Evolutionary conservation across 1,140 invertebrate genomes (phyloP).

Genomic region (Scaptomyza hsui): DNA sequence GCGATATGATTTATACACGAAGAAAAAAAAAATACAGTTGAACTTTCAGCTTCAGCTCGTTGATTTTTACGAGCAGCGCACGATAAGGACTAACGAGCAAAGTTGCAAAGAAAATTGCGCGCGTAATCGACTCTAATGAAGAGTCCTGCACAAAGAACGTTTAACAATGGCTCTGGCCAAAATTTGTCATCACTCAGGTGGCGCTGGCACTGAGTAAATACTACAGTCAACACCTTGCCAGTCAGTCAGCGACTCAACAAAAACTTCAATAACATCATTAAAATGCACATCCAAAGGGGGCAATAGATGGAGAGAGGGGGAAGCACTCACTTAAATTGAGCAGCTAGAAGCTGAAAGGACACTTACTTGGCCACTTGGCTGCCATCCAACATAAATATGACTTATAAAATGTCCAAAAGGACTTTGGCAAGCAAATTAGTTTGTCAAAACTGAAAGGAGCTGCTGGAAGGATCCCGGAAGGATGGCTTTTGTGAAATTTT

Average conservation of each 20-base stretch:
- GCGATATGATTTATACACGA: conserved; percentile 38
- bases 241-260: conserved; percentile 14
- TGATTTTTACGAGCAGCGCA: conserved; percentile 33
- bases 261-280: conserved; percentile 56
- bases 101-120: conserved; percentile 13
- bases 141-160: conserved; percentile 2
- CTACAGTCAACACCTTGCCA: conserved; percentile 40
- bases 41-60: conserved; percentile 27
- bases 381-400: conserved; percentile 54
- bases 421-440: conserved; percentile 55
- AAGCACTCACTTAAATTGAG: conserved; percentile 54
- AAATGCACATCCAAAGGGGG: conserved; percentile 23
- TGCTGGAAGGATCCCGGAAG: conserved; percentile 13
- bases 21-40: background rate
- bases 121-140: conserved; percentile 29
- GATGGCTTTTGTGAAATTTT: conserved; percentile 16
- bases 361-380: conserved; percentile 37
- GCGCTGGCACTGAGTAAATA: conserved; percentile 24
- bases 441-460: conserved; percentile 42
- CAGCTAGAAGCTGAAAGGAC: conserved; percentile 19
- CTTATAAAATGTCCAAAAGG: conserved; percentile 46
- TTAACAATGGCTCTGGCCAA: conserved; percentile 4
- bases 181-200: conserved; percentile 40
- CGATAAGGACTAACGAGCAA: conserved; percentile 46
- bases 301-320: too few relatives aligned